Percentiles rank a stretch among this genome's conserved stretches.
Evolutionary conservation across 2,113 vertebrate species (phyloP).

Genomic region (Amphilophus citrinellus): DNA sequence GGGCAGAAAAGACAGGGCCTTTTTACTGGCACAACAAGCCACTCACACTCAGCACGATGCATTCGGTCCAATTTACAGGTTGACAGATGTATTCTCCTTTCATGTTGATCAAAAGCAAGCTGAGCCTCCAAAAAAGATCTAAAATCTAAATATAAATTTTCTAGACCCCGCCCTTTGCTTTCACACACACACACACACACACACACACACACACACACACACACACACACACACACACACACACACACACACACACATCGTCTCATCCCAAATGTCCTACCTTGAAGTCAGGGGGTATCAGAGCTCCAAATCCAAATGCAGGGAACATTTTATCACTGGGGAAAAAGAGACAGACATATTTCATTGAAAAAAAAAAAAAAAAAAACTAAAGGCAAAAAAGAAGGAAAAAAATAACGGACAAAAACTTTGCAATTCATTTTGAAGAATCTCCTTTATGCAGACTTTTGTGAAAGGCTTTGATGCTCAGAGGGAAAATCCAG

Average conservation of each 20-base stretch:
- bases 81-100: constrained; percentile 54
- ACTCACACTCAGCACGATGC: constrained; percentile 25
- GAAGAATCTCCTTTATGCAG: not conserved
- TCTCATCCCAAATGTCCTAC: constrained; percentile 73
- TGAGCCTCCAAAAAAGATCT: constrained; percentile 9
- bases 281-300: constrained; percentile 98
- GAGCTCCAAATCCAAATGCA: constrained; percentile 96
- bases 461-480: not conserved
- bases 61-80: constrained; percentile 46
- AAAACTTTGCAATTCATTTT: not conserved
- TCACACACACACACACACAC: too few relatives aligned
- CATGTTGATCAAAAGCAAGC: constrained; percentile 62
- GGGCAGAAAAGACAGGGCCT: constrained; percentile 34
- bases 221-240: too few relatives aligned
- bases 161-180: not conserved
- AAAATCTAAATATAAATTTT: constrained; percentile 32
- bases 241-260: not conserved
- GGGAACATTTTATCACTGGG: constrained; percentile 99
- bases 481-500: not conserved
- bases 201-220: too few relatives aligned
- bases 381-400: not conserved
- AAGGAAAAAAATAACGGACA: constrained; percentile 13
- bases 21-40: constrained; percentile 15
- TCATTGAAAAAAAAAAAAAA: constrained; percentile 7
- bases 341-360: constrained; percentile 31